phyloP scores from a whole-genome alignment of 1,140 invertebrate species.

The Physella acuta region DNA sequence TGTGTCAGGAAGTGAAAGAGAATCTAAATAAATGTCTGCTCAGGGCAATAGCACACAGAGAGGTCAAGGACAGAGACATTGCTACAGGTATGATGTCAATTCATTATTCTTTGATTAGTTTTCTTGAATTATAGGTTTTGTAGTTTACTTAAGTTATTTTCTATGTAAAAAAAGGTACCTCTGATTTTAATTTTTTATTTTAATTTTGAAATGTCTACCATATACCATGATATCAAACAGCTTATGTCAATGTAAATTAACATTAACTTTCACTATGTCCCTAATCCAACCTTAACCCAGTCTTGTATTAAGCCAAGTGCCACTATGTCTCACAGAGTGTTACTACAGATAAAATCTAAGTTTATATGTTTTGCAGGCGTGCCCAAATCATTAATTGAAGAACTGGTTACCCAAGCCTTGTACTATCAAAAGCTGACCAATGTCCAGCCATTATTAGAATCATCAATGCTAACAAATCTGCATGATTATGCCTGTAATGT shows the following conservation, averaged over 20 bases:
- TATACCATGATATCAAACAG: background rate
- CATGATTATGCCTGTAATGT: conserved; percentile 10
- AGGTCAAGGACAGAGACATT: background rate
- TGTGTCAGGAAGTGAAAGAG: background rate
- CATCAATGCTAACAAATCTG: background rate
- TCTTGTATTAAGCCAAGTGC: no score
- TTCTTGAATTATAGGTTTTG: background rate
- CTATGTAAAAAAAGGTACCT: background rate
- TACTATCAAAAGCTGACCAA: conserved; percentile 3
- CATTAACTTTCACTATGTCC: no score
- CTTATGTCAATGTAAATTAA: no score
- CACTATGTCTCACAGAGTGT: no score
- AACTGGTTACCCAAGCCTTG: conserved; percentile 13
- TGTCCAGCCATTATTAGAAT: conserved; percentile 1
- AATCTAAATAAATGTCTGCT: background rate
- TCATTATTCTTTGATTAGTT: background rate
- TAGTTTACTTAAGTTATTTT: background rate
- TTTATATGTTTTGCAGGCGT: conserved; percentile 24
- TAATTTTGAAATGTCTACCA: background rate
- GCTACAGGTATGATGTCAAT: conserved; percentile 13
- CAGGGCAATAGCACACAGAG: conserved; percentile 2
- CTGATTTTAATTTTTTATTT: background rate
- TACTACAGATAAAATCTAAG: no score
- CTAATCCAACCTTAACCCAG: no score
- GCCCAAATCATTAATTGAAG: conserved; percentile 8